These are phyloP conservation scores for Nerophis lumbriciformis DNA, from an alignment of 2,113 vertebrate genomes.

Conservation along the genomic window DNA sequence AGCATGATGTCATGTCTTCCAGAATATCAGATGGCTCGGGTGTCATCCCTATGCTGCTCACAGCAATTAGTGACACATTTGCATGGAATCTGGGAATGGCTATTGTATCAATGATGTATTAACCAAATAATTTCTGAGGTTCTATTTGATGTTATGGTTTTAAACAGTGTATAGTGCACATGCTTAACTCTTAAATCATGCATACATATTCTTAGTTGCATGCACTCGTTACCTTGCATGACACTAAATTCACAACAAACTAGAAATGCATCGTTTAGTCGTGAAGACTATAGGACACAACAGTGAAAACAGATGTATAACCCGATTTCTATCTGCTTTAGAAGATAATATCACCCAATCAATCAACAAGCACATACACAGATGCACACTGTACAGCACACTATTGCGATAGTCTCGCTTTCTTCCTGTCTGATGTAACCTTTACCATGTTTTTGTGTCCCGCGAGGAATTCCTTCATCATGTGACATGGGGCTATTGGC, in stretches of 20 bases:
- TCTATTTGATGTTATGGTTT: too few species aligned
- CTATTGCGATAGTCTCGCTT: slow-evolving; percentile 38
- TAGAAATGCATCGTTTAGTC: slow-evolving; percentile 24
- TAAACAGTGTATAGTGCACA: too few species aligned
- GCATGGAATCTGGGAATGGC: too few species aligned
- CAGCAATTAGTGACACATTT: too few species aligned
- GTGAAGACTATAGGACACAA: slow-evolving; percentile 36
- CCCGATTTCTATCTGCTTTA: slow-evolving; percentile 38
- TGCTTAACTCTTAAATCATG: neutral
- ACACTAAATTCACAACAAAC: neutral
- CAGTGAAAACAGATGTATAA: slow-evolving; percentile 60
- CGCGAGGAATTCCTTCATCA: slow-evolving; percentile 60
- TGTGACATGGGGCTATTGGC: slow-evolving; percentile 51
- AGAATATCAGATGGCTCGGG: too few species aligned
- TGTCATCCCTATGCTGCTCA: too few species aligned
- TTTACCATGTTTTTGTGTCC: slow-evolving; percentile 51
- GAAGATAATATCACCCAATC: slow-evolving; percentile 51
- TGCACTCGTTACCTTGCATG: neutral
- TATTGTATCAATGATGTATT: too few species aligned
- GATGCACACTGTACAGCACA: slow-evolving; percentile 9
- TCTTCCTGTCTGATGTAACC: slow-evolving; percentile 64
- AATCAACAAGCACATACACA: slow-evolving; percentile 27
- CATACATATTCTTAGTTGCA: neutral
- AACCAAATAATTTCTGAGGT: too few species aligned
- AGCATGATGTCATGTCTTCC: too few species aligned